Percentiles rank a stretch among this genome's conserved stretches.
Conservation (phyloP, 1,140 invertebrate genomes). For the Cotesia vestalis region DNA sequence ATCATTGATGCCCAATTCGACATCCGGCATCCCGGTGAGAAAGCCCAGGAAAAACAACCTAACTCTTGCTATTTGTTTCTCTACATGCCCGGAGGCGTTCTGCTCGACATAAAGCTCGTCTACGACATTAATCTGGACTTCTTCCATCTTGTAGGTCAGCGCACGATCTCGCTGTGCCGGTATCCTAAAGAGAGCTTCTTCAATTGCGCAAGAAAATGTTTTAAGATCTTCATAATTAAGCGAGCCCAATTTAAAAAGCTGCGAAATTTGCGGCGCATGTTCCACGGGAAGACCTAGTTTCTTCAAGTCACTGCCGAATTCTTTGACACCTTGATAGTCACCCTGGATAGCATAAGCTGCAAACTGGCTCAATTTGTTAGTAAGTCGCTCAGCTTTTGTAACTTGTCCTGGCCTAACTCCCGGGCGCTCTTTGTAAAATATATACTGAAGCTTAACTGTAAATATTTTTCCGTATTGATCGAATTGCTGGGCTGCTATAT, state of each 20-base stretch:
- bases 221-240: conserved; percentile 90
- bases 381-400: conserved; percentile 90
- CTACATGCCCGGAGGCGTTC: conserved; percentile 83
- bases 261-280: conserved; percentile 95
- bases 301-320: conserved; percentile 90
- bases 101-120: conserved; percentile 97
- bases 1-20: conserved; percentile 98
- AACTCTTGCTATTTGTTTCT: conserved; percentile 93
- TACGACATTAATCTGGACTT: conserved; percentile 94
- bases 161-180: conserved; percentile 86
- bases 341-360: conserved; percentile 93
- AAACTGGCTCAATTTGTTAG: conserved; percentile 91
- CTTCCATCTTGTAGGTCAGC: conserved; percentile 96
- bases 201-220: conserved; percentile 87
- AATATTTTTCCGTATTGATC: conserved; percentile 99
- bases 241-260: conserved; percentile 95
- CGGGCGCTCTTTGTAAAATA: conserved; percentile 97
- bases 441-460: conserved; percentile 97
- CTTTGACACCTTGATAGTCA: conserved; percentile 90
- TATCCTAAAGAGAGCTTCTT: conserved; percentile 89
- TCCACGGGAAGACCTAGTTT: conserved; percentile 96
- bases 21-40: conserved; percentile 90
- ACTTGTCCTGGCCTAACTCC: conserved; percentile 96
- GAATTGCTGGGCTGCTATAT: conserved; percentile 94
- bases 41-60: conserved; percentile 96